Conservation (phyloP, 2,113 vertebrate genomes). For the Hippocampus mohnikei region DNA sequence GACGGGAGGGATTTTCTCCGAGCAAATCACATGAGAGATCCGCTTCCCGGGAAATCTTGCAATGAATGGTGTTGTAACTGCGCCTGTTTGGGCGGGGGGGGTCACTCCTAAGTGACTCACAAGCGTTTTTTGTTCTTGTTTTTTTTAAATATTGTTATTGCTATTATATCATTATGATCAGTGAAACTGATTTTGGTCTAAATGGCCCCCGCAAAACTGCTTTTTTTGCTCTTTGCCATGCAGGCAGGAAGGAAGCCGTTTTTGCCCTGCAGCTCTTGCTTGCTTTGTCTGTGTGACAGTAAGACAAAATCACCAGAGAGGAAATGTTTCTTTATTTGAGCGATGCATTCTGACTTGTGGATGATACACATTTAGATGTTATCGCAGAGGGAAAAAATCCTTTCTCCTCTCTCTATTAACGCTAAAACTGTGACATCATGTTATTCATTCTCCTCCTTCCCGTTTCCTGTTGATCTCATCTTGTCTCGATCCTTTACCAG, state of each 20-base stretch:
- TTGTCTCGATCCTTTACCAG: background rate
- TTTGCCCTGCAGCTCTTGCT: background rate
- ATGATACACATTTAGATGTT: background rate
- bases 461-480: background rate
- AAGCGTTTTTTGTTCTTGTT: no score
- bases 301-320: background rate
- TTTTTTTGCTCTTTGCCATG: background rate
- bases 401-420: background rate
- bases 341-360: background rate
- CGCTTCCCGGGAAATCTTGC: background rate
- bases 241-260: conserved; percentile 1
- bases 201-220: background rate
- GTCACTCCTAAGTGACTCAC: background rate
- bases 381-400: background rate
- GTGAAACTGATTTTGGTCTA: background rate
- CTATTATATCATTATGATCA: background rate
- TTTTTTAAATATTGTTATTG: background rate
- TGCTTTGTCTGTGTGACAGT: background rate
- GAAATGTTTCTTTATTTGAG: background rate
- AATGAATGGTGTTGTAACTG: background rate
- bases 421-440: no score
- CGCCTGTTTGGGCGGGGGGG: background rate
- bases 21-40: background rate
- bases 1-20: background rate
- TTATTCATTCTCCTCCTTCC: background rate